Evolutionary conservation across 2,888 invertebrate genomes (phyloP).

Genomic region (Noctua janthe): DNA sequence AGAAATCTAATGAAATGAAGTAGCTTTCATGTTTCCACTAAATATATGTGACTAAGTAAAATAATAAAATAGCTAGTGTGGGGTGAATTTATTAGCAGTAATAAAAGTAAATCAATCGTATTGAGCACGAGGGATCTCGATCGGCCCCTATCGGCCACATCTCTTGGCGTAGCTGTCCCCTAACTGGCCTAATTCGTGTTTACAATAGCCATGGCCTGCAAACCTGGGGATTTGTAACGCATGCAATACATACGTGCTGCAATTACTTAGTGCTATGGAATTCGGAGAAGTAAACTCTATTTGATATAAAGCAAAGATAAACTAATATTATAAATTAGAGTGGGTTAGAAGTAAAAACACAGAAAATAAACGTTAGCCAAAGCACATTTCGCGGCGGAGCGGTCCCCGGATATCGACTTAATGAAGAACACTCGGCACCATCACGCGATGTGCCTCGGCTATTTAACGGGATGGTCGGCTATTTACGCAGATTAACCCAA

Average conservation of each 20-base stretch:
- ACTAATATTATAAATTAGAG: slow-evolving; percentile 23
- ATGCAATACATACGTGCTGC: slow-evolving; percentile 24
- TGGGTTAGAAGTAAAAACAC: slow-evolving; percentile 50
- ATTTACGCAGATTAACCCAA: slow-evolving; percentile 77
- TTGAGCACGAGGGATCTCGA: slow-evolving; percentile 77
- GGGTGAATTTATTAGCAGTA: slow-evolving; percentile 83
- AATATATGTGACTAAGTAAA: slow-evolving; percentile 59
- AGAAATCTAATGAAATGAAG: slow-evolving; percentile 62
- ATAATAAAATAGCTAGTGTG: slow-evolving; percentile 64
- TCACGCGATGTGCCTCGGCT: slow-evolving; percentile 75
- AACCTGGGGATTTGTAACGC: slow-evolving; percentile 45
- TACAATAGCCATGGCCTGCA: slow-evolving; percentile 66
- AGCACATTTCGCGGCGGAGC: slow-evolving; percentile 67
- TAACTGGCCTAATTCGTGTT: slow-evolving; percentile 75
- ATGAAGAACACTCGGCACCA: slow-evolving; percentile 80
- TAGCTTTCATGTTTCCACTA: slow-evolving; percentile 54
- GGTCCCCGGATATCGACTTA: slow-evolving; percentile 78
- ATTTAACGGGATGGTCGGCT: slow-evolving; percentile 77
- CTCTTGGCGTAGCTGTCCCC: slow-evolving; percentile 71
- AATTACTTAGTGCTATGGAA: slow-evolving; percentile 20
- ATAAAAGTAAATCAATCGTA: slow-evolving; percentile 87
- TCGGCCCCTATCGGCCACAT: slow-evolving; percentile 79
- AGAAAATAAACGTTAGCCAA: slow-evolving; percentile 54
- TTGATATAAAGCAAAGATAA: slow-evolving; percentile 1
- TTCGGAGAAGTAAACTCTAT: neutral